phyloP scores from a whole-genome alignment of 2,888 invertebrate genomes.

The Camponotus fellah region DNA sequence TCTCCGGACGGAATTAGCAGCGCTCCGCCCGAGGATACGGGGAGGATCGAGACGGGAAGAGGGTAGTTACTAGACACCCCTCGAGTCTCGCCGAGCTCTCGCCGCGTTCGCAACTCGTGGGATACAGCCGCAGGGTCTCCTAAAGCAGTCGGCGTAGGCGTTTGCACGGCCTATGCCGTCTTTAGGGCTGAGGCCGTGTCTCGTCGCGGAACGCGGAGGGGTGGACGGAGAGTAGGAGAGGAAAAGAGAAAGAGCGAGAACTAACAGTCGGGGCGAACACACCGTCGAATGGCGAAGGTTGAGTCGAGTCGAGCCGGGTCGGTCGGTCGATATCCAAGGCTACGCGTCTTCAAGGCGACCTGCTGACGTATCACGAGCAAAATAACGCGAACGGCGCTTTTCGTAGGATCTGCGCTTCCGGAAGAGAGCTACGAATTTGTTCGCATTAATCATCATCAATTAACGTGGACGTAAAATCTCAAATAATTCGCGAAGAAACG shows the following conservation, averaged over 20 bases:
- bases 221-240: constrained; percentile 16
- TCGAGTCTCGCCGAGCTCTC: constrained; percentile 32
- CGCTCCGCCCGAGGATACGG: neutral
- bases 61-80: neutral
- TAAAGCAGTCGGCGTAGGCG: constrained; percentile 21
- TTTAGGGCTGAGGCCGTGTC: constrained; percentile 32
- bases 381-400: constrained; percentile 19
- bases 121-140: constrained; percentile 25
- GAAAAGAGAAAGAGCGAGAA: constrained; percentile 26
- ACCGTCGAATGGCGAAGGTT: constrained; percentile 72
- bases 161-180: constrained; percentile 45
- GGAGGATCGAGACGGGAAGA: neutral
- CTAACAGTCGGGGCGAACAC: constrained; percentile 69
- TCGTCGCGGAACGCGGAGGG: constrained; percentile 26
- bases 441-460: neutral
- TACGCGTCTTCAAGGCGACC: constrained; percentile 81
- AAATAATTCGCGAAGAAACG: too few species aligned
- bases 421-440: neutral
- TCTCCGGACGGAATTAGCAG: constrained; percentile 14
- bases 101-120: constrained; percentile 26
- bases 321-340: constrained; percentile 79
- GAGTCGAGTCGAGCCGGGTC: constrained; percentile 69
- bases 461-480: neutral
- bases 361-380: constrained; percentile 75
- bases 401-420: constrained; percentile 3